Evolutionary conservation across 2,888 invertebrate genomes (phyloP).

Genomic region (Carpatolechia fugitivella): DNA sequence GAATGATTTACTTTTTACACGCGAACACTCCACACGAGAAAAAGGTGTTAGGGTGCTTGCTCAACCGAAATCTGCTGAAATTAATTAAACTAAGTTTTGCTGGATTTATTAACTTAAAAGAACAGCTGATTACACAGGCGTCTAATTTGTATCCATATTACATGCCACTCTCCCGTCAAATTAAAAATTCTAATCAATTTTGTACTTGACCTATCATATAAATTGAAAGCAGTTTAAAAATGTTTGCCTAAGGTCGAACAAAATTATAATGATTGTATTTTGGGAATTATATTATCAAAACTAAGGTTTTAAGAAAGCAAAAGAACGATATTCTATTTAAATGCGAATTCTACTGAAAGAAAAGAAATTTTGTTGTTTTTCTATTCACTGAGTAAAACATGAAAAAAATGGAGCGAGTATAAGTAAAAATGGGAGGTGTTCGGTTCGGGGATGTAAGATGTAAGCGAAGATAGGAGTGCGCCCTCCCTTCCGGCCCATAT

Average conservation of each 20-base stretch:
- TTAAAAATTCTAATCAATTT: no score
- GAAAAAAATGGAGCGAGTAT: slow-evolving; percentile 18
- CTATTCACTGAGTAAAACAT: background rate
- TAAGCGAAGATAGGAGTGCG: slow-evolving; percentile 54
- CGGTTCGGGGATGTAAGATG: slow-evolving; percentile 30
- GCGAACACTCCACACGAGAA: slow-evolving; percentile 9
- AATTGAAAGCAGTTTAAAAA: no score
- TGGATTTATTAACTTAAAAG: no score
- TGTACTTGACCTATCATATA: no score
- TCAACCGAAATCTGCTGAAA: background rate
- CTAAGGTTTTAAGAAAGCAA: no score
- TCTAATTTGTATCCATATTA: no score
- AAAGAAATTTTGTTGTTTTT: background rate
- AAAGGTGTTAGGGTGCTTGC: background rate
- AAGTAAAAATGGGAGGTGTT: slow-evolving; percentile 60
- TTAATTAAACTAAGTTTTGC: background rate
- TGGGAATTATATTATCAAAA: no score
- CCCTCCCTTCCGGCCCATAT: slow-evolving; percentile 64
- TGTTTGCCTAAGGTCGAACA: slow-evolving; percentile 26
- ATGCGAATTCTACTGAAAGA: no score
- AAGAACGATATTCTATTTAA: no score
- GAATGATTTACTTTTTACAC: slow-evolving; percentile 27
- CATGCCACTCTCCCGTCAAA: no score
- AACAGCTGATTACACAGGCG: no score
- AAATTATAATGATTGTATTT: slow-evolving; percentile 1